Percentiles rank a stretch among this genome's conserved stretches.
These are phyloP conservation scores for Drosophila nebulosa DNA, from an alignment of 1,140 invertebrate genomes.

Conservation along the genomic window DNA sequence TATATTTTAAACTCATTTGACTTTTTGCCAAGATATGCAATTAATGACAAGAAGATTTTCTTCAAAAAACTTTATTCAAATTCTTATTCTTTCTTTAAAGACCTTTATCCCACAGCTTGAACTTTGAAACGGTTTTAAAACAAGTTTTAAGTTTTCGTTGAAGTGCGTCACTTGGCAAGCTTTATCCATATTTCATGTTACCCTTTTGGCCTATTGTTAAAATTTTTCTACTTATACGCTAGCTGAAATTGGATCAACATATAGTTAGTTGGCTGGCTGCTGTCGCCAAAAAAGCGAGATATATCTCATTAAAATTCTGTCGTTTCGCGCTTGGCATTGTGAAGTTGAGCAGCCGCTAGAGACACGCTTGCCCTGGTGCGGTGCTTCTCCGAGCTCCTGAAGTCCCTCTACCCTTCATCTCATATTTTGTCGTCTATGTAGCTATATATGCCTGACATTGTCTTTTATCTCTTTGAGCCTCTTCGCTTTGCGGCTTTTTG, in stretches of 20 bases:
- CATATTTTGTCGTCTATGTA: neutral
- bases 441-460: constrained; percentile 36
- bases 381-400: neutral
- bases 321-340: constrained; percentile 31
- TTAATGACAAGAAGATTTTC: no score
- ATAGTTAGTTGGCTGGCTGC: constrained; percentile 3
- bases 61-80: neutral
- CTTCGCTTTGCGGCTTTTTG: constrained; percentile 13
- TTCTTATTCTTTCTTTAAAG: neutral
- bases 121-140: neutral
- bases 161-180: neutral
- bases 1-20: no score
- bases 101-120: neutral
- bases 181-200: constrained; percentile 1
- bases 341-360: constrained; percentile 15
- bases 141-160: neutral
- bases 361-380: constrained; percentile 5
- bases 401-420: neutral
- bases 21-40: no score
- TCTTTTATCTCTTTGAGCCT: constrained; percentile 29
- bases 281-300: constrained; percentile 20
- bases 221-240: neutral
- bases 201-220: neutral
- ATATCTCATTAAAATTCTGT: constrained; percentile 77
- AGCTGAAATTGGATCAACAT: constrained; percentile 43